phyloP scores from a whole-genome alignment of 2,888 invertebrate species.

The Linnaemya tessellans region DNA sequence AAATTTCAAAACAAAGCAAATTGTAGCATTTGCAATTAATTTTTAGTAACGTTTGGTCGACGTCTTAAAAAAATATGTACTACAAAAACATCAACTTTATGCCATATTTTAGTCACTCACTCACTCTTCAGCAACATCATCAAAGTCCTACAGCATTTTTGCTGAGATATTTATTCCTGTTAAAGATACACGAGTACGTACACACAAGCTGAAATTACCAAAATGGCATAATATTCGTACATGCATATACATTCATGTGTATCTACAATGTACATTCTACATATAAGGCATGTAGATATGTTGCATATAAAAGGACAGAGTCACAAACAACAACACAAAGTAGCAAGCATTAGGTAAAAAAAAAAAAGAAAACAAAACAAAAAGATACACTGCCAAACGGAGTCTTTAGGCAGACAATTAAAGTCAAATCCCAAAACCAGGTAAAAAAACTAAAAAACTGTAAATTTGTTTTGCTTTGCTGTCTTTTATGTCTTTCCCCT shows the following conservation, averaged over 20 bases:
- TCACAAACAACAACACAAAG: conserved; percentile 27
- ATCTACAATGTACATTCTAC: too few relatives aligned
- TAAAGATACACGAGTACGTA: too few relatives aligned
- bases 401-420: conserved; percentile 10
- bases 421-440: conserved; percentile 32
- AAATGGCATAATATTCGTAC: conserved; percentile 1
- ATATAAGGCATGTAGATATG: too few relatives aligned
- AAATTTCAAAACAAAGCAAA: background rate
- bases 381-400: background rate
- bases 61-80: conserved; percentile 1
- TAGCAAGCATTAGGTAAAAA: conserved; percentile 14
- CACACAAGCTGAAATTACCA: background rate
- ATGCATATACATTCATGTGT: too few relatives aligned
- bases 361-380: conserved; percentile 2
- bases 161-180: conserved; percentile 15
- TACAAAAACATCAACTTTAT: conserved; percentile 49
- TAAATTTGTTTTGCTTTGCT: conserved; percentile 37
- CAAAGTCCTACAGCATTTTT: conserved; percentile 32
- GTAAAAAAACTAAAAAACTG: conserved; percentile 42
- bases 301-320: conserved; percentile 13
- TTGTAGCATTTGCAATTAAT: conserved; percentile 27
- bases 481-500: background rate
- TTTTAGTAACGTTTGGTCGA: conserved; percentile 42
- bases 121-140: conserved; percentile 10
- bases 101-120: conserved; percentile 66